phyloP scores from a whole-genome alignment of 2,888 invertebrate genomes.

The Timema cristinae region DNA sequence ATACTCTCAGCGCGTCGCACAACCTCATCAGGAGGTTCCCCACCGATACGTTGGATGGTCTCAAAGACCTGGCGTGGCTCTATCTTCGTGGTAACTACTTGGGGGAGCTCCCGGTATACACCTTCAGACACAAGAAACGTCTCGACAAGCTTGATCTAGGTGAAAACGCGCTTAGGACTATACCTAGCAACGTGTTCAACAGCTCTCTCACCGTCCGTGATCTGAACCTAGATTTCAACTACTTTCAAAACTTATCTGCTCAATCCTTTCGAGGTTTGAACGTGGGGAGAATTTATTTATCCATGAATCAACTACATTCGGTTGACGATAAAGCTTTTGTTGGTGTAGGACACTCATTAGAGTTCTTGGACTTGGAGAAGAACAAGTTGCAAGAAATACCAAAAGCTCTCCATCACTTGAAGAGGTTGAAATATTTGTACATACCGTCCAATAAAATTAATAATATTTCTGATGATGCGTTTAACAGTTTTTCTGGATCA shows the following conservation, averaged over 20 bases:
- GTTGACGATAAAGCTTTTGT: conserved; percentile 39
- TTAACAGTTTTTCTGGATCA: conserved; percentile 35
- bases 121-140: conserved; percentile 32
- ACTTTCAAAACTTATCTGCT: conserved; percentile 39
- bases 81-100: conserved; percentile 39
- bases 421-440: conserved; percentile 36
- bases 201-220: conserved; percentile 38
- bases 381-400: conserved; percentile 35
- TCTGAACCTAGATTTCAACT: conserved; percentile 43
- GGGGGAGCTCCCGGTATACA: conserved; percentile 36
- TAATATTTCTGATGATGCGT: conserved; percentile 33
- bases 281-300: conserved; percentile 39
- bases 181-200: conserved; percentile 38
- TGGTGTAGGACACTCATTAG: conserved; percentile 36
- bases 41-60: conserved; percentile 32
- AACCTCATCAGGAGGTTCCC: conserved; percentile 39
- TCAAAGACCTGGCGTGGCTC: conserved; percentile 29
- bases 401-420: conserved; percentile 33
- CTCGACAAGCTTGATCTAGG: conserved; percentile 40
- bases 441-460: conserved; percentile 38
- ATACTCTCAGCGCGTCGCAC: conserved; percentile 38
- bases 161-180: conserved; percentile 38
- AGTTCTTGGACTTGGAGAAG: conserved; percentile 36
- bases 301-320: conserved; percentile 34
- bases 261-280: conserved; percentile 40